Base-by-base conservation (phyloP, 2,888 invertebrate genomes). In the Tethea ocularis region DNA sequence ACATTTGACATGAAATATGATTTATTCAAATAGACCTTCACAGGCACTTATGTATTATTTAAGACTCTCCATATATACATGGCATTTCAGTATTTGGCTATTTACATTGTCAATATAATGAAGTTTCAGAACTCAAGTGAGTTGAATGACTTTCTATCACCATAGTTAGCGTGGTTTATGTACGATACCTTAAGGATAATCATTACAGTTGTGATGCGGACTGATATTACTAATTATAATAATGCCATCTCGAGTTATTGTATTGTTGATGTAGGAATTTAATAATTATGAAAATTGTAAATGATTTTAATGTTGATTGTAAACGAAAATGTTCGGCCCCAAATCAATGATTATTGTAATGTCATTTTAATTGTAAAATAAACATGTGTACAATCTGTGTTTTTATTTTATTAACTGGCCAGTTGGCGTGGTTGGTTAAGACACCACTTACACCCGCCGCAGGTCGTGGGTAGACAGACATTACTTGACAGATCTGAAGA, bases 161-260 rank as follows among this genome's bases (percentile, higher is more conserved):
- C 38, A n/a, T 38, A 38, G 13, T 33, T 38, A 38, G 38, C 33
- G 33, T 33, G 38, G 38, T n/a, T 38, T 38, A 38, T 38, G n/a
- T n/a, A 38, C n/a, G 38, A 38, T 38, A 38, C 38, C 38, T n/a
- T 46, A 57, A 17, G 51, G 51, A 23, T 54, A 63, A 38, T 38
- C 38, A 38, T 38, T 69, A 71, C 78, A 80, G 83, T 87, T 87
- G 86, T 88, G 88, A 88, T 83, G 78, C 78, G 84, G 87, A 89
- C 88, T 89, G 89, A 89, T 89, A 88, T 88, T 88, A 86, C 59
- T 82, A 83, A 77, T 77, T 68, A 75, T 77, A 77, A 73, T 76
- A 79, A 79, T 83, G 87, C 89, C 89, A 89, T 89, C 84, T 87
- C 82, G 82, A 78, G 63, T 83, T 80, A 78, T 59, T 15, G 38